phyloP scores from a whole-genome alignment of 2,888 invertebrate genomes.

The Eumerus sabulonum region DNA sequence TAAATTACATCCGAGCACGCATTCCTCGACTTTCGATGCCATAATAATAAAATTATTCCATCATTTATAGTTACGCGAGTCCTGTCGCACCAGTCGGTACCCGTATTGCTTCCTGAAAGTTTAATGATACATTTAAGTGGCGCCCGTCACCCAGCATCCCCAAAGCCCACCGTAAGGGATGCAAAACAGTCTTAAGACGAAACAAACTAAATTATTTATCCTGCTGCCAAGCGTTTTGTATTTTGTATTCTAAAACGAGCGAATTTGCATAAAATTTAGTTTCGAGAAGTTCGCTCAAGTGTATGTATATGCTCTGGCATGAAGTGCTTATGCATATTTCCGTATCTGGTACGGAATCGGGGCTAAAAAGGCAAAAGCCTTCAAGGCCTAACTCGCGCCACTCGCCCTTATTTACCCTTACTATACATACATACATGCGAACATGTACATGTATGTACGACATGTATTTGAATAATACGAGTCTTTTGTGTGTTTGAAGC shows the following conservation, averaged over 20 bases:
- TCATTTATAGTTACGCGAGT: slow-evolving; percentile 37
- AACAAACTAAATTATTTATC: slow-evolving; percentile 59
- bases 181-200: slow-evolving; percentile 20
- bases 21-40: slow-evolving; percentile 23
- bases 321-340: slow-evolving; percentile 39
- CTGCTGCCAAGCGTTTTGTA: slow-evolving; percentile 53
- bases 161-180: no score
- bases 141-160: background rate
- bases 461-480: slow-evolving; percentile 45
- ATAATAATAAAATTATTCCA: slow-evolving; percentile 61
- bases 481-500: slow-evolving; percentile 24
- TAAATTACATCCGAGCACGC: slow-evolving; percentile 14
- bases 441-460: background rate
- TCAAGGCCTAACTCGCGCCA: background rate
- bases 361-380: slow-evolving; percentile 25
- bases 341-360: slow-evolving; percentile 13
- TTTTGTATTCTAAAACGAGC: slow-evolving; percentile 37
- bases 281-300: slow-evolving; percentile 37
- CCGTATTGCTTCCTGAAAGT: slow-evolving; percentile 53
- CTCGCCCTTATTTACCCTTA: no score
- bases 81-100: background rate
- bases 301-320: slow-evolving; percentile 21
- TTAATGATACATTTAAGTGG: slow-evolving; percentile 63
- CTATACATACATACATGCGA: no score
- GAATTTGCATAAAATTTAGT: slow-evolving; percentile 52